These are phyloP conservation scores for Anableps anableps DNA, from an alignment of 2,797 vertebrate species.

Conservation along the genomic window DNA sequence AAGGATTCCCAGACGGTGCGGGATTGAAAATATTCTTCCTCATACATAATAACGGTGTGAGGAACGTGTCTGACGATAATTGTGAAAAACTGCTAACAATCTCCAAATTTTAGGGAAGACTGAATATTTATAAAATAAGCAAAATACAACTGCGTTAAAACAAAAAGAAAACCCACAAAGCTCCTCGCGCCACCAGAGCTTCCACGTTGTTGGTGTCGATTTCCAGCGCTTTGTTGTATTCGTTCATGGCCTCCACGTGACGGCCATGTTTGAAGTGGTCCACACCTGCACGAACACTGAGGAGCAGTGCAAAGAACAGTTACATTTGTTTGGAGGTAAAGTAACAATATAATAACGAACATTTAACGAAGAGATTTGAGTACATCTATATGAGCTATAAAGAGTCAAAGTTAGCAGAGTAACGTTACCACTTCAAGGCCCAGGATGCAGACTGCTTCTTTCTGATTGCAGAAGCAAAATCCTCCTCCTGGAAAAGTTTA, in stretches of 20 bases:
- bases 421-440: constrained; percentile 93
- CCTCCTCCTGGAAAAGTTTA: constrained; percentile 90
- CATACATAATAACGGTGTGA: background rate
- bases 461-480: constrained; percentile 90
- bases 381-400: background rate
- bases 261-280: constrained; percentile 94
- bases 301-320: background rate
- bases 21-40: background rate
- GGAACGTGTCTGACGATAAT: background rate
- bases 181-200: constrained; percentile 95
- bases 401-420: background rate
- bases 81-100: background rate
- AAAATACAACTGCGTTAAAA: background rate
- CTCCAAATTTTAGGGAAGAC: background rate
- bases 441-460: constrained; percentile 95
- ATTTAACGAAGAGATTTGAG: background rate
- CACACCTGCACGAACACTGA: constrained; percentile 93
- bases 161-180: constrained; percentile 85
- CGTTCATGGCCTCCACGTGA: constrained; percentile 97
- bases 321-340: background rate
- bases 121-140: background rate
- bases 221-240: constrained; percentile 97
- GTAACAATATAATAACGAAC: background rate
- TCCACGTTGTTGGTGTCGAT: constrained; percentile 95
- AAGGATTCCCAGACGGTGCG: background rate